Evolutionary conservation across 2,113 vertebrate genomes (phyloP).

Genomic region (Thomomys bottae): DNA sequence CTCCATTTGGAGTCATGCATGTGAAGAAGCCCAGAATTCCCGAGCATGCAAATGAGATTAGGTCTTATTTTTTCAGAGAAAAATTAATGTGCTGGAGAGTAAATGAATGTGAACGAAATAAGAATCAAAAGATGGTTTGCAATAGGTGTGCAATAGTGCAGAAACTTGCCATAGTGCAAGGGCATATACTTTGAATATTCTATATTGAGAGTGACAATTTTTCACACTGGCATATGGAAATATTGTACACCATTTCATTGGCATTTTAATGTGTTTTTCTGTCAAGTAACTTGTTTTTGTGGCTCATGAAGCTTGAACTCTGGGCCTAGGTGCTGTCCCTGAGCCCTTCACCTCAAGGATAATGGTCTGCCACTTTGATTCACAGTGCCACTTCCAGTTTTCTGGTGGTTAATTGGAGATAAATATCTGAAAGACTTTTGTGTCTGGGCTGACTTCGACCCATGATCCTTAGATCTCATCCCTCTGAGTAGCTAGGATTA

Average conservation of each 20-base stretch:
- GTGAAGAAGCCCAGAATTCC: background rate
- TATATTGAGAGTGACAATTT: background rate
- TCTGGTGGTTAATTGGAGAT: too few relatives aligned
- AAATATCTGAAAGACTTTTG: too few relatives aligned
- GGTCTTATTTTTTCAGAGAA: background rate
- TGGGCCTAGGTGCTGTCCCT: too few relatives aligned
- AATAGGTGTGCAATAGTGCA: background rate
- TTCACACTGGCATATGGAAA: background rate
- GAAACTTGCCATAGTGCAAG: too few relatives aligned
- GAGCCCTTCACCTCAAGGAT: too few relatives aligned
- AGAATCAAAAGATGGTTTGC: background rate
- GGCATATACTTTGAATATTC: background rate
- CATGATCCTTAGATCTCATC: too few relatives aligned
- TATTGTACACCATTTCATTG: background rate
- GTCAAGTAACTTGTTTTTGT: too few relatives aligned
- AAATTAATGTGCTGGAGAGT: background rate
- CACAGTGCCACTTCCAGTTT: too few relatives aligned
- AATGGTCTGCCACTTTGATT: too few relatives aligned
- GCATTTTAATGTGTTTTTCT: conserved; percentile 1
- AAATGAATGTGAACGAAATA: background rate
- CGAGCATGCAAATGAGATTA: background rate
- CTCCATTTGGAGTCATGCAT: background rate
- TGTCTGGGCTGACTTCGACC: too few relatives aligned
- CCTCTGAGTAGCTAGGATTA: too few relatives aligned
- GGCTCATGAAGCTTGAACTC: too few relatives aligned